A percentile compares a stretch with the other conserved stretches of the same genome.
Conservation (phyloP, 2,113 vertebrate genomes). For the Brachypodius melanocephalos region DNA sequence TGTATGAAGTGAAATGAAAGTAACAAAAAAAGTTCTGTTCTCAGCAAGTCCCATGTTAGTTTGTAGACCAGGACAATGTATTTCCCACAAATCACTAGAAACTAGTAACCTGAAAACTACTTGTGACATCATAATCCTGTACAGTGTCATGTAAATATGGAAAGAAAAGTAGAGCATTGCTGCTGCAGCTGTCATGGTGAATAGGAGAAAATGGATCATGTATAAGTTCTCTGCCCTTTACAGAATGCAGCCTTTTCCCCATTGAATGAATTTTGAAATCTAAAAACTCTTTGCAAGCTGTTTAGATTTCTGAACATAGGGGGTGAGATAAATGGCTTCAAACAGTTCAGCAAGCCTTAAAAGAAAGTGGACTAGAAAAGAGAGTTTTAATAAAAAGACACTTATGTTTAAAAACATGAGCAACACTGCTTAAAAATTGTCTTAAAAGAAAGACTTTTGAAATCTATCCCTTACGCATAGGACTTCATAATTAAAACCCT, state of each 20-base stretch:
- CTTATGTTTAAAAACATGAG: neutral
- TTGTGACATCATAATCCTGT: neutral
- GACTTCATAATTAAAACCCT: neutral
- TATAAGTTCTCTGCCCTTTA: neutral
- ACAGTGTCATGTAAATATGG: neutral
- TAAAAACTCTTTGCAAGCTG: neutral
- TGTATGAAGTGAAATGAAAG: neutral
- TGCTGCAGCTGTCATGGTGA: neutral
- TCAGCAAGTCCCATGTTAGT: neutral
- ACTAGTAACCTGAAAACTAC: neutral
- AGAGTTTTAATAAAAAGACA: neutral
- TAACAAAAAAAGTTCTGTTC: neutral
- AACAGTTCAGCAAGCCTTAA: neutral
- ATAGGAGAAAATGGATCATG: neutral
- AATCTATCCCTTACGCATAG: neutral
- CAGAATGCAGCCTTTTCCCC: neutral
- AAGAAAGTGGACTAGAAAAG: neutral
- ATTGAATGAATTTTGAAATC: neutral
- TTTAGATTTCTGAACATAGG: neutral
- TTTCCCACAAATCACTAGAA: neutral
- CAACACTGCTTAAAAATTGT: neutral
- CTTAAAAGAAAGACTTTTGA: neutral
- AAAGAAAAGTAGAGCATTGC: neutral
- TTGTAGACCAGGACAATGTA: neutral
- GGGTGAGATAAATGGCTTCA: neutral